Evolutionary conservation across 2,797 vertebrate genomes (phyloP), one percentile per base, ranked within the genome.

Genomic region (Rhynchonycteris naso): DNA sequence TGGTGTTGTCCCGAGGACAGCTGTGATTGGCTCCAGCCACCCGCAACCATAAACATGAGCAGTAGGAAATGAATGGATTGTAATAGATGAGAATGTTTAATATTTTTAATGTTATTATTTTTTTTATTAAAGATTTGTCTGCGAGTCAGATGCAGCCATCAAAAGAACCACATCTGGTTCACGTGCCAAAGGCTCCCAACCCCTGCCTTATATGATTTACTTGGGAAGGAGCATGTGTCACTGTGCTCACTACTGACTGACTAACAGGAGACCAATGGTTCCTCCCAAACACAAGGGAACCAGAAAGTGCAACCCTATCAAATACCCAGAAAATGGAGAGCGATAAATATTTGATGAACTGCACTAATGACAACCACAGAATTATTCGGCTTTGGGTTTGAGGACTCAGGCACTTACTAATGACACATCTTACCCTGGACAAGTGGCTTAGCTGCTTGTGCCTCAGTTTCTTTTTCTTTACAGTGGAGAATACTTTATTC

Each of bases 401-500:
- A 54, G 6, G 7, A 8, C 21, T 93, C 35, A 65, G 30, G 24
- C 22, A 63, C 1, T 74, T 61, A 13, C 7, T 78, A 68, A 47
- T 59, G 61, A 30, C 33, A 56, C 24, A 38, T 54, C 10, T 91
- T 56, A 24, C 7, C 59, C 28, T 72, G 28, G 10, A 7, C 28
- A 65, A 61, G 5, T 65, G 66, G 7, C 7, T 72, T 74, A 43
- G 24, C 1, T 58, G 35, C 35, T 35, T 65, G 5, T 52, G 13
- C 28, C n/a, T 88, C 26, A 24, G 12, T 21, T 86, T 83, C 22
- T n/a, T 76, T 5, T 58, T 66, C 61, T 84, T 10, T 81, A 50
- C 38, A 81, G 83, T 69, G 80, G 7, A 93, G 18, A 43, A 30
- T 56, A 2, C 11, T 71, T 84, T 74, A 26, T 80, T 90, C 38